These are phyloP conservation scores for Steinernema carpocapsae DNA, from an alignment of 2,888 invertebrate species.

Conservation along the genomic window DNA sequence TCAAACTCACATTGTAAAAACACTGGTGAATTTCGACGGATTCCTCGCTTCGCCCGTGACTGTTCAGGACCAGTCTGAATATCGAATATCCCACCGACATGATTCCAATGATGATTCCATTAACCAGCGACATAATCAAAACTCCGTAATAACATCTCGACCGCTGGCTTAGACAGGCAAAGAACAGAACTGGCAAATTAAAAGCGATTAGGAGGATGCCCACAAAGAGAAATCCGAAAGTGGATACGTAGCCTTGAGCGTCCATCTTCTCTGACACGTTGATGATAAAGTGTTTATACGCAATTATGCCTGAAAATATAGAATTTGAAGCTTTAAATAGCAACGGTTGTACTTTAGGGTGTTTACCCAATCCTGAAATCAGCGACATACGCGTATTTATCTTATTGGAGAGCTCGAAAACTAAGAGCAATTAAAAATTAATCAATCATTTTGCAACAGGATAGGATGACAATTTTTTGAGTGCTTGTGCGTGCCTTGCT, in stretches of 20 bases:
- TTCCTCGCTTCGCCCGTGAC: background rate
- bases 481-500: too few species aligned
- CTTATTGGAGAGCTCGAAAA: too few species aligned
- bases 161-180: background rate
- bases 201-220: constrained; percentile 11
- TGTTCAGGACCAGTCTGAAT: background rate
- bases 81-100: constrained; percentile 23
- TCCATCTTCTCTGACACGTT: too few species aligned
- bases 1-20: constrained; percentile 14
- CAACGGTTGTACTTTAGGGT: background rate
- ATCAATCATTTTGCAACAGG: too few species aligned
- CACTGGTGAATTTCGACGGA: background rate
- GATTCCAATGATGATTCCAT: constrained; percentile 9
- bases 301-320: background rate
- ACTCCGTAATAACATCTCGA: background rate
- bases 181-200: constrained; percentile 12
- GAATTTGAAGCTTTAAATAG: too few species aligned
- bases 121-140: constrained; percentile 12
- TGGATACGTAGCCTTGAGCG: constrained; percentile 19
- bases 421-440: too few species aligned
- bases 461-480: too few species aligned
- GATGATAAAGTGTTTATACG: too few species aligned
- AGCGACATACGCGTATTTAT: too few species aligned
- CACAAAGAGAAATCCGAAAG: background rate
- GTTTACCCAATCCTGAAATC: too few species aligned